These are phyloP conservation scores for Mormyrus proboscirostris DNA, from an alignment of 2,797 vertebrate genomes.

Conservation along the genomic window DNA sequence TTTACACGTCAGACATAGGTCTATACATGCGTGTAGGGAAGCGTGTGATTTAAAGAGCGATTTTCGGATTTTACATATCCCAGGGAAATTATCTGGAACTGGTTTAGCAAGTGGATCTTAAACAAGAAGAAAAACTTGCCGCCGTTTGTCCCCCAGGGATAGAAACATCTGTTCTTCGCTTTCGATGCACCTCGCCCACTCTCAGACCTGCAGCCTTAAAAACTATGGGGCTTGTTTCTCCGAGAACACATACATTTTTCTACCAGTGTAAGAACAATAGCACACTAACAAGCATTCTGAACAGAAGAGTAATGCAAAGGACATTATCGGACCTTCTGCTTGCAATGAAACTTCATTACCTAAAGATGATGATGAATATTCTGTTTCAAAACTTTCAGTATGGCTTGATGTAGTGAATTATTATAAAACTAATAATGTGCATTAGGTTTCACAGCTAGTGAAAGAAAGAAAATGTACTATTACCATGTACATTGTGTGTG, in stretches of 20 bases:
- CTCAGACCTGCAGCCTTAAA: neutral
- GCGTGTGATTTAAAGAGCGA: neutral
- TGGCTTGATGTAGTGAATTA: neutral
- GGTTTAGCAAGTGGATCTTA: neutral
- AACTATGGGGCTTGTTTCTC: neutral
- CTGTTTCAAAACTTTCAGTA: neutral
- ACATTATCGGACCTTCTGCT: neutral
- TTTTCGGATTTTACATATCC: neutral
- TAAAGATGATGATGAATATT: neutral
- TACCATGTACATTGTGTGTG: neutral
- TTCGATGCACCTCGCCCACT: neutral
- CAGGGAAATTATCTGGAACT: neutral
- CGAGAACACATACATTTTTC: neutral
- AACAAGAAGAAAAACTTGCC: neutral
- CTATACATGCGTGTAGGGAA: neutral
- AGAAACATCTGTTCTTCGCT: neutral
- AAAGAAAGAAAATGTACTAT: neutral
- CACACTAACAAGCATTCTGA: neutral
- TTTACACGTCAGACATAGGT: neutral
- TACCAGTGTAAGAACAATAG: neutral
- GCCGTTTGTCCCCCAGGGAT: neutral
- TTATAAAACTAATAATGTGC: neutral
- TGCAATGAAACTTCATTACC: neutral
- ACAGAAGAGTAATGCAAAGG: neutral
- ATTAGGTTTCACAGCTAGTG: neutral